Conservation (phyloP, 2,797 vertebrate species). For the Denticeps clupeoides region DNA sequence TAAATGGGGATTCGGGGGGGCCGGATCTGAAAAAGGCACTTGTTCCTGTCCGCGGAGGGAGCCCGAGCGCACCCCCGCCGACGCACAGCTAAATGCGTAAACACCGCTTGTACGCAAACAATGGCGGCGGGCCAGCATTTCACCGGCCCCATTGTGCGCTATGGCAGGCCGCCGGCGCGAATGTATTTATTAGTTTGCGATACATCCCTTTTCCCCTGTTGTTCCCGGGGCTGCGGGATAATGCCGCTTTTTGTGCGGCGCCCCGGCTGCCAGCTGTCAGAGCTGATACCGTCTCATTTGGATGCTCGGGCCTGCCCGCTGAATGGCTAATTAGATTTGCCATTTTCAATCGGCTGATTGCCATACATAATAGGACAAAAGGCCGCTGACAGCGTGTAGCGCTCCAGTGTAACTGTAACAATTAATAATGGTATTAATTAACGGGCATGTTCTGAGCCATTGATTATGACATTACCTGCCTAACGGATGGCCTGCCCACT, state of each 20-base stretch:
- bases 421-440: conserved; percentile 97
- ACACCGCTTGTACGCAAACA: conserved; percentile 63
- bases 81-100: conserved; percentile 57
- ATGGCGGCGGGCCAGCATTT: conserved; percentile 63
- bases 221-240: conserved; percentile 57
- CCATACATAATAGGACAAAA: conserved; percentile 78
- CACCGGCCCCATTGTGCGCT: conserved; percentile 65
- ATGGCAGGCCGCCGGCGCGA: conserved; percentile 61
- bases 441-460: conserved; percentile 71
- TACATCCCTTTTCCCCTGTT: conserved; percentile 61
- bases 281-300: conserved; percentile 57
- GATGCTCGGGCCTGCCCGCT: conserved; percentile 65
- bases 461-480: conserved; percentile 86
- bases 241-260: conserved; percentile 62
- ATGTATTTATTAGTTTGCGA: conserved; percentile 71
- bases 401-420: conserved; percentile 88
- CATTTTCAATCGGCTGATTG: conserved; percentile 88
- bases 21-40: not conserved
- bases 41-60: not conserved
- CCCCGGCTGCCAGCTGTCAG: conserved; percentile 79
- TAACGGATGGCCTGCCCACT: conserved; percentile 74
- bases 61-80: conserved; percentile 24
- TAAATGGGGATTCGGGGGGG: conserved; percentile 9
- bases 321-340: conserved; percentile 91
- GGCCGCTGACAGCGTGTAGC: conserved; percentile 78